Evolutionary conservation across 2,888 invertebrate species (phyloP).

Genomic region (Hipparchia sbordonii): DNA sequence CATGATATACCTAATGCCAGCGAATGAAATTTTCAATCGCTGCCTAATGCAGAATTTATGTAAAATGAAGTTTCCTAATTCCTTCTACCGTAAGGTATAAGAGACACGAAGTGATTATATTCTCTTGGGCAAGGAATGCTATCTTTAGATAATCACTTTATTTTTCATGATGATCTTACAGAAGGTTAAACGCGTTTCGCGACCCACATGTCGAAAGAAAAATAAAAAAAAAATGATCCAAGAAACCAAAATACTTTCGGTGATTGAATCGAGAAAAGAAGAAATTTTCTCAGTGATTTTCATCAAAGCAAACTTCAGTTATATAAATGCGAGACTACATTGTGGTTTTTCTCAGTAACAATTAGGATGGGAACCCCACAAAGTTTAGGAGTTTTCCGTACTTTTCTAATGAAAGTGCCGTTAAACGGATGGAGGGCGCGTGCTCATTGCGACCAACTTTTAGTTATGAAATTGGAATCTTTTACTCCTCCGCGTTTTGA

Average conservation of each 20-base stretch:
- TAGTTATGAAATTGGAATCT: conserved; percentile 30
- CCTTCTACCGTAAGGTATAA: too few relatives aligned
- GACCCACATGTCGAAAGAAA: too few relatives aligned
- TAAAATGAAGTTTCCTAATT: too few relatives aligned
- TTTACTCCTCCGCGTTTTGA: conserved; percentile 14
- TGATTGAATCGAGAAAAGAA: neutral
- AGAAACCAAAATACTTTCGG: neutral
- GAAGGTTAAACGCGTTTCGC: too few relatives aligned
- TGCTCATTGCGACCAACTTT: conserved; percentile 13
- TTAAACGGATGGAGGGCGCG: conserved; percentile 26
- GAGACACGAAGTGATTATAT: too few relatives aligned
- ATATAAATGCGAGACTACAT: conserved; percentile 8
- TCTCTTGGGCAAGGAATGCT: too few relatives aligned
- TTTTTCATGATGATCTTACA: too few relatives aligned
- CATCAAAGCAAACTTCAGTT: conserved; percentile 1
- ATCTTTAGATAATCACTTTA: too few relatives aligned
- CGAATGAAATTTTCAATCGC: too few relatives aligned
- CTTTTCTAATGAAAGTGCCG: conserved; percentile 32
- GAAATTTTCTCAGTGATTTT: neutral
- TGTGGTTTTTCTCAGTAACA: conserved; percentile 19
- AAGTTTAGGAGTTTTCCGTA: conserved; percentile 30
- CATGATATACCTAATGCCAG: too few relatives aligned
- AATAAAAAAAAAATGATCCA: too few relatives aligned
- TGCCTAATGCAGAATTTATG: too few relatives aligned
- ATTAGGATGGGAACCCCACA: conserved; percentile 22